A percentile compares a stretch with the other conserved stretches of the same genome.
phyloP scores from a whole-genome alignment of 2,113 vertebrate genomes.

The Antigone vipio region DNA sequence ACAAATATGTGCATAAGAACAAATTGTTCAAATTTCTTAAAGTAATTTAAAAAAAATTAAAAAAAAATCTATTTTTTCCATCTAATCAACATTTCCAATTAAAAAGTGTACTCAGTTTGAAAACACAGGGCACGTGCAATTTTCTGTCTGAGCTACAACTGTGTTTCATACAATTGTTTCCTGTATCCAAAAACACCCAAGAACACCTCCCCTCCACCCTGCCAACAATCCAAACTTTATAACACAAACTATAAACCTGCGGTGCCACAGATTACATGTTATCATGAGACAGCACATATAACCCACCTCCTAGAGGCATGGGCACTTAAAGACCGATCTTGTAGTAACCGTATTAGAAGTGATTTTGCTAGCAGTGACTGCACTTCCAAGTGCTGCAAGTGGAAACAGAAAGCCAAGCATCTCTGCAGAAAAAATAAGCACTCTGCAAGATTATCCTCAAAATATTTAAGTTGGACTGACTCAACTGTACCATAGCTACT shows the following conservation, averaged over 20 bases:
- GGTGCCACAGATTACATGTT: neutral
- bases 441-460: neutral
- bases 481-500: neutral
- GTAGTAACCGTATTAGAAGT: neutral
- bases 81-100: neutral
- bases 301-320: neutral
- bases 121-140: accelerated
- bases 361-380: neutral
- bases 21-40: neutral
- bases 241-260: neutral
- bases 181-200: neutral
- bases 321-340: neutral
- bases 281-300: neutral
- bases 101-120: neutral
- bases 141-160: neutral
- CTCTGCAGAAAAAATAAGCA: neutral
- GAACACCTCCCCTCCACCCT: neutral
- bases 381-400: neutral
- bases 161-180: neutral
- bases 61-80: neutral
- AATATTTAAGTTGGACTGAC: neutral
- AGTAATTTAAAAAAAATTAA: neutral
- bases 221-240: neutral
- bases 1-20: neutral
- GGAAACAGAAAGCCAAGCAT: neutral